These are phyloP conservation scores for Anas flavirostris DNA, from an alignment of 2,797 vertebrate species.

Conservation along the genomic window DNA sequence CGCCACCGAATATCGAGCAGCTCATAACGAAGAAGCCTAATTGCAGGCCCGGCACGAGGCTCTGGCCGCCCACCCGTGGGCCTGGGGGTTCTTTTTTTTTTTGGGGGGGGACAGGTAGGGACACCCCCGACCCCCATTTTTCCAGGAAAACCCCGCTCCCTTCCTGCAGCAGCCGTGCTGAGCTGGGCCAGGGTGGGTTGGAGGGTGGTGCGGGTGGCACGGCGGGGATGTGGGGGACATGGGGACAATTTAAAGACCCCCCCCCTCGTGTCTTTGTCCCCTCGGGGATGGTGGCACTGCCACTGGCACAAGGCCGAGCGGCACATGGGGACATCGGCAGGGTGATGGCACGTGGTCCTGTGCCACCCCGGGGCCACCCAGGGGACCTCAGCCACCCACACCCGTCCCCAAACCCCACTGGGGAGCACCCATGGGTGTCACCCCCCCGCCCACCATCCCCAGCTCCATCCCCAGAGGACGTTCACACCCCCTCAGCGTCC, in stretches of 20 bases:
- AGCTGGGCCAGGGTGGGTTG: background rate
- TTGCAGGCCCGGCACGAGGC: background rate
- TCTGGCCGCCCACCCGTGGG: background rate
- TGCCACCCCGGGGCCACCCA: background rate
- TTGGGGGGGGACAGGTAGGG: too few relatives aligned
- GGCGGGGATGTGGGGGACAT: background rate
- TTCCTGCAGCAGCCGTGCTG: background rate
- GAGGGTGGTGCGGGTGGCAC: background rate
- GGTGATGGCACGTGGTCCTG: accelerated
- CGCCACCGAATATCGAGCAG: background rate
- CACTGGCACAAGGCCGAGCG: too few relatives aligned
- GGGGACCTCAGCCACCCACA: background rate
- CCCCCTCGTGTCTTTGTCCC: accelerated
- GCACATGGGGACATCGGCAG: background rate
- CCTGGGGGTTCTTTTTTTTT: too few relatives aligned
- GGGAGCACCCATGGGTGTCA: background rate
- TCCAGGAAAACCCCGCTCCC: too few relatives aligned
- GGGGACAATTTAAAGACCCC: too few relatives aligned
- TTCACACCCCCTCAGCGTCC: background rate
- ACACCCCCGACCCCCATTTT: background rate
- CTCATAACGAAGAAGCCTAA: background rate
- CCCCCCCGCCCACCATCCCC: background rate
- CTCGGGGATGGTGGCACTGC: too few relatives aligned
- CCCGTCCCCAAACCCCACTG: too few relatives aligned
- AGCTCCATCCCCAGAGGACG: background rate